Base-by-base conservation (phyloP, 2,113 vertebrate genomes). In the Grus americana region DNA sequence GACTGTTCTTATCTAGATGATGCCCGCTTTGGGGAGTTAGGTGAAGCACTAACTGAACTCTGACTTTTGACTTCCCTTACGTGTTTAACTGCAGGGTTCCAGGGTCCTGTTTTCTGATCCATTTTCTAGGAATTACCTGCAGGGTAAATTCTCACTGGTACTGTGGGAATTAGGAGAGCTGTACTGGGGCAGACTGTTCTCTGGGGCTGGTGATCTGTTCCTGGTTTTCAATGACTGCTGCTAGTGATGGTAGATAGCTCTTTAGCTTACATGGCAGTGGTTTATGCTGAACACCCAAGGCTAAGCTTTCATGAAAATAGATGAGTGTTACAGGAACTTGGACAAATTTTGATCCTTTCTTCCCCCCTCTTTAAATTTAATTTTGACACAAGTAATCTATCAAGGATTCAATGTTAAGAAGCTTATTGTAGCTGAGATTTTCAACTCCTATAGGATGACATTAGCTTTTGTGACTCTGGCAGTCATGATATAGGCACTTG, bases 51-150 rank as follows among this genome's bases (percentile, higher is more conserved):
- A 42, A 62, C 83, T 71, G 71, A 67, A 27, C 44, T 86, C 36
- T 0, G 4, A 23, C 30, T 47, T 72, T 9, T 6, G 2, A 18
- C 52, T 84, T 83, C 16, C 14, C 49, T 58, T 44, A 1, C 0
- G 0, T 80, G 21, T 65, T 86, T 47, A 67, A 27, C 42, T 2
- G 2, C 30, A 71, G 36, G 21, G n/a, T 83, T 86, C 30, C 36
- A 47, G 79, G 67, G 66, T 80, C 61, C 30, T 40, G 7, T 12
- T 50, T 71, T 23, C 84, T 40, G 9, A 2, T 84, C 10, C 5
- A 0, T 89, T 66, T 73, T 55, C 50, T 62, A 24, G 65, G 9
- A 70, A 21, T 50, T 50, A 62, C 15, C 14, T 30, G 8, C 36
- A 19, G 38, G 38, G 22, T 36, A 65, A 47, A 74, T 2, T 29